Evolutionary conservation across 1,140 invertebrate species (phyloP), one percentile per base, ranked within the genome.

Genomic region (Frieseomelitta varia): DNA sequence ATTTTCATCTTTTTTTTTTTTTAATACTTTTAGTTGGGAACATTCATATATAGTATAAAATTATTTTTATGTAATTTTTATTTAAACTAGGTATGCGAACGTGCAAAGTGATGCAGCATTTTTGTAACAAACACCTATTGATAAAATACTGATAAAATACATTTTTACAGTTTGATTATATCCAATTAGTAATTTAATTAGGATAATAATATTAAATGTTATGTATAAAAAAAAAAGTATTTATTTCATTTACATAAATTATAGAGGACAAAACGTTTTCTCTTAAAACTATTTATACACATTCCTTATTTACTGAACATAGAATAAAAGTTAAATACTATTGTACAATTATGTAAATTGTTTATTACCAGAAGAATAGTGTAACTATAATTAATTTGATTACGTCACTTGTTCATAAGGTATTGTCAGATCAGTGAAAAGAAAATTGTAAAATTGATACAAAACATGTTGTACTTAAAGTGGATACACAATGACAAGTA

Each of bases 261-360:
- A 71, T 30, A 75, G 61, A 84, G 51, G 65, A 79, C 58, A 53
- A 69, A 76, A 39, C 80, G 58, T 71, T 74, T 17, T 82, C 63
- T 53, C 30, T 63, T 72, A 79, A 17, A 63, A 61, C 67, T 86
- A 89, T 55, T 68, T 79, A 79, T 81, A 85, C 85, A 84, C 47
- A 73, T 55, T 47, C 65, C 58, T 81, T 78, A 83, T 27, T 73
- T 47, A 17, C 53, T 87, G 83, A 81, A 34, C 55, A 27, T 85
- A 75, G 79, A 90, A 83, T 89, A 90, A 90, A 90, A 92, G 79
- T 90, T 91, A 91, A 90, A 85, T 91, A 89, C 72, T 89, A 91
- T 87, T 90, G 58, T 92, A 93, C 90, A 92, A 75, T 85, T 55
- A 84, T n/a, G 55, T 76, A 39, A 81, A 68, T 81, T 71, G 27